Conservation (phyloP, 2,797 vertebrate species). For the Hozukius guyotensis region DNA sequence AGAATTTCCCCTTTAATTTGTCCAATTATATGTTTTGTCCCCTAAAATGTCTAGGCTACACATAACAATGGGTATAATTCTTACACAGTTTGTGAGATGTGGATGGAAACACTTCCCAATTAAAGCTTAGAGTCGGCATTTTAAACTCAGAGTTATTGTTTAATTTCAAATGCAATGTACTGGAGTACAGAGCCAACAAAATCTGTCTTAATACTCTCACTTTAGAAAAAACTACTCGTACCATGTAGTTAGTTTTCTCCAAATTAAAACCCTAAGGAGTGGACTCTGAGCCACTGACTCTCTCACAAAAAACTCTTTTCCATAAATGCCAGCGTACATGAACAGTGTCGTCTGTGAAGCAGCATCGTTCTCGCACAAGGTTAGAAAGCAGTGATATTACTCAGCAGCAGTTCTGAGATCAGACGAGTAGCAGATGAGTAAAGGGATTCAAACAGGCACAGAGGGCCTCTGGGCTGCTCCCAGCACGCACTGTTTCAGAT, state of each 20-base stretch:
- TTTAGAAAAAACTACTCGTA: background rate
- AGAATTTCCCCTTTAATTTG: background rate
- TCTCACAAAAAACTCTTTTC: background rate
- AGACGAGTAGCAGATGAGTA: constrained; percentile 32
- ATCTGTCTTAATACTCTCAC: background rate
- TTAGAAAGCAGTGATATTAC: constrained; percentile 43
- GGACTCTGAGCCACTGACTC: background rate
- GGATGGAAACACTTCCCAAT: background rate
- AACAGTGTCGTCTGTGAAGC: background rate
- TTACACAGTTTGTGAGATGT: too few species aligned
- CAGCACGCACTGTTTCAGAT: constrained; percentile 38
- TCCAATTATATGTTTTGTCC: background rate
- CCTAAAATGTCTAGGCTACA: background rate
- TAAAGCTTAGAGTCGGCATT: background rate
- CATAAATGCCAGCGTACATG: background rate
- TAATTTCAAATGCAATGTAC: background rate
- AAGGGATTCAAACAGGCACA: constrained; percentile 15
- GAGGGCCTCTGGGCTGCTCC: constrained; percentile 47
- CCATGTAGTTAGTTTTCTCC: background rate
- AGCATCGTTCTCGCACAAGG: constrained; percentile 17
- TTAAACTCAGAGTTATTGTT: background rate
- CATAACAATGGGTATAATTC: background rate
- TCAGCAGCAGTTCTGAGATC: constrained; percentile 34
- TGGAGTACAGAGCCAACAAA: background rate
- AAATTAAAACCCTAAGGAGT: background rate